Percentiles rank a stretch among this genome's conserved stretches.
Evolutionary conservation across 2,888 invertebrate genomes (phyloP).

Genomic region (Anarsia innoxiella): DNA sequence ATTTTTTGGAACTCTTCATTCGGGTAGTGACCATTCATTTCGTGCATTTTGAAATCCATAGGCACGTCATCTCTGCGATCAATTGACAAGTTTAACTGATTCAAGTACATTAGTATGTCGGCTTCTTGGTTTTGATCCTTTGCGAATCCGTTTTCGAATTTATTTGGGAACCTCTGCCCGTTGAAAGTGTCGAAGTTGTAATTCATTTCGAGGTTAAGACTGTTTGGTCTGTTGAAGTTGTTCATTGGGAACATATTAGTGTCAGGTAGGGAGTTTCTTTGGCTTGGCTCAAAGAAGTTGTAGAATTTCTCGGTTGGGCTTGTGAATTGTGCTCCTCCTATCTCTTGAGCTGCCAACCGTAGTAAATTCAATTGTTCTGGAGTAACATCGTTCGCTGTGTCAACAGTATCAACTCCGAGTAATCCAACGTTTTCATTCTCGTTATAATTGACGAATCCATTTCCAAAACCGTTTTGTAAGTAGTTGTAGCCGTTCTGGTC

Average conservation of each 20-base stretch:
- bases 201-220: conserved; percentile 57
- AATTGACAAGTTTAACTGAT: conserved; percentile 45
- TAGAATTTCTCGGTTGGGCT: conserved; percentile 56
- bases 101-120: conserved; percentile 53
- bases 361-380: conserved; percentile 65
- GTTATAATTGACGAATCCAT: conserved; percentile 50
- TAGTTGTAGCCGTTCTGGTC: conserved; percentile 53
- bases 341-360: conserved; percentile 68
- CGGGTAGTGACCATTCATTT: conserved; percentile 49
- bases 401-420: conserved; percentile 49
- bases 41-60: conserved; percentile 54
- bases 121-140: conserved; percentile 52
- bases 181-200: conserved; percentile 45
- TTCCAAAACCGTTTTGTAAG: conserved; percentile 47
- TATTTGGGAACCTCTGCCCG: conserved; percentile 45
- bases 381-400: conserved; percentile 45
- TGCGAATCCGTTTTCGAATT: conserved; percentile 33
- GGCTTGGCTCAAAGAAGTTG: conserved; percentile 64
- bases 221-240: conserved; percentile 53
- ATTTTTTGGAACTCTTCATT: conserved; percentile 46
- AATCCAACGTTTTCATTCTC: conserved; percentile 50
- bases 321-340: conserved; percentile 64
- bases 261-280: conserved; percentile 64
- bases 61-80: conserved; percentile 43
- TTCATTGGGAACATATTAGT: conserved; percentile 46